A percentile compares a stretch with the other conserved stretches of the same genome.
phyloP scores from a whole-genome alignment of 2,888 invertebrate species.

The Dromius quadrimaculatus region DNA sequence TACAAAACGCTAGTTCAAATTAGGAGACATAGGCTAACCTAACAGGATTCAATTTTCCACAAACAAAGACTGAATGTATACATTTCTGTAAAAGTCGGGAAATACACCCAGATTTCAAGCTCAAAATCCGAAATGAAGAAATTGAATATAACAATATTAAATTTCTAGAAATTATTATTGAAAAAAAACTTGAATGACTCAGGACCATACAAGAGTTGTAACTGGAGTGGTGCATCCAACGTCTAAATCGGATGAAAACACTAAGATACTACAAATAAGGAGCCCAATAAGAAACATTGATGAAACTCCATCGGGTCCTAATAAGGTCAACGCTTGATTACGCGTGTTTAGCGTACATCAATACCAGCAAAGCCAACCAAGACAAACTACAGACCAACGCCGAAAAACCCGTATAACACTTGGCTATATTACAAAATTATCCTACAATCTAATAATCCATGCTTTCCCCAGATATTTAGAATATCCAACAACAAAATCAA shows the following conservation, averaged over 20 bases:
- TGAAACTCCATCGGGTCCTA: conserved; percentile 15
- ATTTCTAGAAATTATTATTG: conserved; percentile 5
- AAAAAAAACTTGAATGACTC: conserved; percentile 15
- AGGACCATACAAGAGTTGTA: conserved; percentile 1
- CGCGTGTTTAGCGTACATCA: conserved; percentile 3
- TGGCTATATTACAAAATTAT: neutral
- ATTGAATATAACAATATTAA: conserved; percentile 3
- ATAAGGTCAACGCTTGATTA: conserved; percentile 15
- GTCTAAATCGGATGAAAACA: conserved; percentile 12
- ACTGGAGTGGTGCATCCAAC: neutral
- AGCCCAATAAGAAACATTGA: neutral
- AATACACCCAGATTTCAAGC: neutral
- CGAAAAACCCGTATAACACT: neutral
- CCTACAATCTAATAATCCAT: neutral
- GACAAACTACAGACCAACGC: neutral
- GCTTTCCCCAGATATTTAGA: neutral
- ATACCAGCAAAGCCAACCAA: neutral
- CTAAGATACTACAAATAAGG: conserved; percentile 13
- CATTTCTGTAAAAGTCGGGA: conserved; percentile 6
- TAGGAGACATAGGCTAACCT: conserved; percentile 1
- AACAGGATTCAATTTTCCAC: conserved; percentile 20
- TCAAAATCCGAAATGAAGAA: neutral
- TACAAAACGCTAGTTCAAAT: conserved; percentile 12
- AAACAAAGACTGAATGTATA: conserved; percentile 28
- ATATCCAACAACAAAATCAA: neutral